Percentiles rank a stretch among this genome's conserved stretches.
Evolutionary conservation across 2,113 vertebrate genomes (phyloP).

Genomic region (Pseudopodoces humilis): DNA sequence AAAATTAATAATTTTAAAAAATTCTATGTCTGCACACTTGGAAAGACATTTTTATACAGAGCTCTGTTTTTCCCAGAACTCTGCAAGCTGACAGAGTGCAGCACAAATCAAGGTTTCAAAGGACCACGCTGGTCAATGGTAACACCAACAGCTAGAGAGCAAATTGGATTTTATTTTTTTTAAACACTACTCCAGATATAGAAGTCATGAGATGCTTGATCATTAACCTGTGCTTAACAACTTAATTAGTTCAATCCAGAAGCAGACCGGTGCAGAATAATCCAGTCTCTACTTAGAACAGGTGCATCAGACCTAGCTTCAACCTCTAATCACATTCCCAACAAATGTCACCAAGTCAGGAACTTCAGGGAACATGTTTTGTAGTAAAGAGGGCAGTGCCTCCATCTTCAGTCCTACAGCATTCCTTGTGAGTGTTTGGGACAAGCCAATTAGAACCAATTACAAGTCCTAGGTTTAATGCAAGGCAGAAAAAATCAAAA

Average conservation of each 20-base stretch:
- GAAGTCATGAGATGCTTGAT: constrained; percentile 4
- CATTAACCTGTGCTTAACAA: neutral
- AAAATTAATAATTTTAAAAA: too few relatives aligned
- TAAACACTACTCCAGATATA: constrained; percentile 8
- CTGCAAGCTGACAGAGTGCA: neutral
- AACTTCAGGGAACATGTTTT: neutral
- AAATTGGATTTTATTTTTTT: constrained; percentile 24
- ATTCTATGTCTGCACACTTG: neutral
- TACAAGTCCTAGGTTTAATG: constrained; percentile 41
- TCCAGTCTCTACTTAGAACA: neutral
- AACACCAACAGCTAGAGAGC: neutral
- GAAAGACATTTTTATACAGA: neutral
- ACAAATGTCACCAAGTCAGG: rapidly evolving
- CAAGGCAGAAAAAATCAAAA: neutral
- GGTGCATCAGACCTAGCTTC: neutral
- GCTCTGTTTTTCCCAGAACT: neutral
- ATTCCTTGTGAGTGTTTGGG: neutral
- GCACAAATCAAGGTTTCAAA: neutral
- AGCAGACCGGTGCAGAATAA: neutral
- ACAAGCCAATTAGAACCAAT: constrained; percentile 17
- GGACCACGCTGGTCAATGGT: neutral
- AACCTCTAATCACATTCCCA: neutral
- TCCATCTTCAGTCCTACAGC: neutral
- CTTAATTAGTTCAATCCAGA: constrained; percentile 13
- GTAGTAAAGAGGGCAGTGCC: neutral